phyloP scores from a whole-genome alignment of 2,113 vertebrate genomes.

The Nycticebus coucang region DNA sequence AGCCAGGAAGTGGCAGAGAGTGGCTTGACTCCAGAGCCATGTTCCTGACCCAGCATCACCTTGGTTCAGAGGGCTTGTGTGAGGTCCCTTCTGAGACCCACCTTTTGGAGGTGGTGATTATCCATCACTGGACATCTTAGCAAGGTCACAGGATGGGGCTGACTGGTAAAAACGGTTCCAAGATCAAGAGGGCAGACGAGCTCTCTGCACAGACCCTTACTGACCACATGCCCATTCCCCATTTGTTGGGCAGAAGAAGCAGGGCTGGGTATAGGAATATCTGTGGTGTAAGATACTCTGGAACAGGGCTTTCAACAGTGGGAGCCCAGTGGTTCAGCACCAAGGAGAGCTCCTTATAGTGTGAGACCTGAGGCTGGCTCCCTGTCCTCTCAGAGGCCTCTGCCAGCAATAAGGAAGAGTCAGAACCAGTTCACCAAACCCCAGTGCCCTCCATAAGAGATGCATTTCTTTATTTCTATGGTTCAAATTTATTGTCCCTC shows the following conservation, averaged over 20 bases:
- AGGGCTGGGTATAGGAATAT: background rate
- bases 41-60: background rate
- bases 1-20: background rate
- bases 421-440: rapidly evolving
- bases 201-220: background rate
- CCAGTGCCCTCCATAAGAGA: background rate
- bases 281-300: background rate
- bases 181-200: background rate
- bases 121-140: background rate
- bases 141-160: background rate
- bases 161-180: background rate
- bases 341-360: background rate
- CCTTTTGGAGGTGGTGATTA: background rate
- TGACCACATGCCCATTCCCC: background rate
- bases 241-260: no score
- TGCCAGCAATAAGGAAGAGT: no score
- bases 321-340: background rate
- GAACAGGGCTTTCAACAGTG: background rate
- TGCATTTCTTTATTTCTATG: background rate
- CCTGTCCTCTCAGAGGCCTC: no score
- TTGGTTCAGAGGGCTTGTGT: background rate
- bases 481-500: background rate
- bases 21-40: background rate
- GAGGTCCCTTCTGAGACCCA: background rate
- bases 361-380: rapidly evolving